These are phyloP conservation scores for Steromphala cineraria DNA, from an alignment of 2,888 invertebrate species.

Conservation along the genomic window DNA sequence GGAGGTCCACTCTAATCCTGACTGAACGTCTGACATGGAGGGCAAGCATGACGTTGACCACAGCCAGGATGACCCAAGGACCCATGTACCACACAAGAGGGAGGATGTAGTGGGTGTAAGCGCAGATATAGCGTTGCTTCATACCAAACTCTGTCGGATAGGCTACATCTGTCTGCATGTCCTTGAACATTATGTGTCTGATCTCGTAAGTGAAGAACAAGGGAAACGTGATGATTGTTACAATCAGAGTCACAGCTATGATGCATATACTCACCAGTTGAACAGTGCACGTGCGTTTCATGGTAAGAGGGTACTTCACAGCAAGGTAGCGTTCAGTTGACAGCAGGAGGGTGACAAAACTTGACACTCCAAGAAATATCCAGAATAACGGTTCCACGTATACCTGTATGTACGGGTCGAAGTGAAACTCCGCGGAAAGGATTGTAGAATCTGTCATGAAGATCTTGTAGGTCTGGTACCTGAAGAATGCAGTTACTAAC, in stretches of 20 bases:
- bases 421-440: constrained; percentile 38
- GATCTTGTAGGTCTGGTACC: constrained; percentile 52
- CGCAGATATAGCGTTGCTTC: constrained; percentile 42
- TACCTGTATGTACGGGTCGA: constrained; percentile 49
- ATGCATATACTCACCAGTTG: constrained; percentile 34
- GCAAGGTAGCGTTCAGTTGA: constrained; percentile 54
- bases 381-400: constrained; percentile 53
- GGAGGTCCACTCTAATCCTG: constrained; percentile 44
- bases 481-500: constrained; percentile 53
- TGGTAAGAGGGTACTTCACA: constrained; percentile 43
- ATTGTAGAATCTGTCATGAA: constrained; percentile 42
- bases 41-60: constrained; percentile 44
- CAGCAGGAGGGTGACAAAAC: constrained; percentile 48
- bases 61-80: constrained; percentile 44
- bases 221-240: constrained; percentile 40
- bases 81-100: constrained; percentile 53
- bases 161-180: constrained; percentile 34
- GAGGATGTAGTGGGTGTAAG: constrained; percentile 46
- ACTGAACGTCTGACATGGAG: constrained; percentile 37
- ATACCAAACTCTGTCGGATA: constrained; percentile 37
- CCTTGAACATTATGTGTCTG: constrained; percentile 25
- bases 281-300: constrained; percentile 39
- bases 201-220: constrained; percentile 44
- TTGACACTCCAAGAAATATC: constrained; percentile 49
- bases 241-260: constrained; percentile 20